Base-by-base conservation (phyloP, 30 jellyfish, hydroid and myxozoan species). In the Clytia hemisphaerica region DNA sequence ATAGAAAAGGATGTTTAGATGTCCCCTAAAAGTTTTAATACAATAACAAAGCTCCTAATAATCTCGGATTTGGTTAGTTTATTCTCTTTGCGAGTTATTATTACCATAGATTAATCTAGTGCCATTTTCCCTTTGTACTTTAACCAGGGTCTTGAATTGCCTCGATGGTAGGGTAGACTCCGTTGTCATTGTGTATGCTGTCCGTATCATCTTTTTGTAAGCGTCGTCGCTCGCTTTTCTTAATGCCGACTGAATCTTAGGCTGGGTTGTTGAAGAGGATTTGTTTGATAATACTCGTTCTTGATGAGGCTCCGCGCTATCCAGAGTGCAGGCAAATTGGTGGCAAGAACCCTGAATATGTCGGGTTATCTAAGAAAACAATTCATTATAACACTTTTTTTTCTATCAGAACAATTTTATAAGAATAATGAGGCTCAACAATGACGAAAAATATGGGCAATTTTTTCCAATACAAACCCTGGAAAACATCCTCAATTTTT, bases 151-250 rank as follows among this genome's bases (percentile, higher is more conserved):
- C 59, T 70, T 70, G 59, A 70, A 70, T 21, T 70, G 78, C 5
- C n/a, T 66, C 10, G 45, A 45, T 37, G 78, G 69, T 45, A 66
- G 48, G 3, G 82, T 70, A 9, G 82, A 75, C 30, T 47, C 44
- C 7, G 34, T 30, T 4, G 74, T 75, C 58, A 70, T 58, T 35
- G 48, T 38, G 45, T 47, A 51, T 49, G 82, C 82, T n/a, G n/a
- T n/a, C n/a, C n/a, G n/a, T n/a, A 63, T 18, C 31, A 15, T 38
- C 31, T 33, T 63, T 26, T n/a, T 58, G 60, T 58, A 58, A 22
- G 72, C 72, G 26, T 58, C 72, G 4, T 21, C 37, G 31, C 58
- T 22, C 10, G 57, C 72, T 9, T 51, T 57, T 22, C 31, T 0
- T 38, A 32, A 32, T 16, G 37, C 36, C 9, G 34, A 71, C 31